Base-by-base conservation (phyloP, 2,113 vertebrate species). In the Cololabis saira region DNA sequence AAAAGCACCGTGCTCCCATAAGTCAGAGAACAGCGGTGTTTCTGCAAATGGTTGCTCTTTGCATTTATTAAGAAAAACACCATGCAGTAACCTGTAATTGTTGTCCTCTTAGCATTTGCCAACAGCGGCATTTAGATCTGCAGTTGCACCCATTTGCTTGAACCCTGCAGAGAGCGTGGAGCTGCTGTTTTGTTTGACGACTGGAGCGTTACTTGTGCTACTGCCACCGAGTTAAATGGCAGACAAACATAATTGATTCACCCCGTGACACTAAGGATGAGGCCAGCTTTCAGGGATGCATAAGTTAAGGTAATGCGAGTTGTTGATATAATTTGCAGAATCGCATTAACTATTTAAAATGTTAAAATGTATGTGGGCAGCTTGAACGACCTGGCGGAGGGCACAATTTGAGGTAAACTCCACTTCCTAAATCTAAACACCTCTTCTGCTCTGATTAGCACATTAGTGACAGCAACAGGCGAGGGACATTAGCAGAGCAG, bases 381-480 rank as follows among this genome's bases (percentile, higher is more conserved):
- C 48, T 63, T 15, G 15, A 60, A 13, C 60, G 8, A 9, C 49
- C 70, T 70, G 75, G 66, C 60, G 50, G 48, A 19, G 9, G 43
- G 43, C 42, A 59, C 61, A 15, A 48, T 33, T 51, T 27, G 50
- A 64, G 73, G 58, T 60, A 64, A 79, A 70, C 47, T 43, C 55
- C 2, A 12, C 37, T 13, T 62, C 78, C 61, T 41, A 3, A 50
- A 81, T 84, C 76, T 67, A 76, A 74, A 80, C 65, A 64, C 68
- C 62, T 68, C 68, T 87, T 82, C 73, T 44, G 75, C 87, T 88
- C 88, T 82, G 74, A 87, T 88, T 91, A 84, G 68, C 80, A 68
- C 71, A 83, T 86, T 79, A 80, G 48, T 75, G 56, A 66, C 53
- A 71, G 73, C 70, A 81, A 85, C 81, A 71, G 66, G 51, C 67